Evolutionary conservation across 35 echinoderm and acorn worm genomes (phyloP).

Genomic region (Ptychodera flava): DNA sequence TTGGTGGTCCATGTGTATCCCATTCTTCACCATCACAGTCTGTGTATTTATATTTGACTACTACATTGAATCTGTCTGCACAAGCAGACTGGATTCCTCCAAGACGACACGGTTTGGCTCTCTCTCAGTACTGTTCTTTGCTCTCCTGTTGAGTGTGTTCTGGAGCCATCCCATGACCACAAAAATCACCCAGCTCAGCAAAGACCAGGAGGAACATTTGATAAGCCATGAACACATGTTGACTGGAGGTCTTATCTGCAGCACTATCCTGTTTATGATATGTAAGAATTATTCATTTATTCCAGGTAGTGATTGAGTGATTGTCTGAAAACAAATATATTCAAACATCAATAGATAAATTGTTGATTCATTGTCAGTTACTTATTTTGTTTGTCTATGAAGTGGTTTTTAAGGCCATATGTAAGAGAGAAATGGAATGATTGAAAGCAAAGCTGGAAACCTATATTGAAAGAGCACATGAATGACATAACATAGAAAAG

Average conservation of each 20-base stretch:
- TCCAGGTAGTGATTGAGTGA: not conserved
- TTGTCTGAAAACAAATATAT: not conserved
- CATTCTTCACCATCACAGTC: constrained; percentile 60
- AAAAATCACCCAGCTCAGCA: not conserved
- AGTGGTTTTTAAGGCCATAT: too few species aligned
- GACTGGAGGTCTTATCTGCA: constrained; percentile 81
- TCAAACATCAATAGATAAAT: not conserved
- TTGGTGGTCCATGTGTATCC: constrained; percentile 63
- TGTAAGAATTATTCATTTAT: constrained; percentile 45
- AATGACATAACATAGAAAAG: too few species aligned
- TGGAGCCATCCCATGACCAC: constrained; percentile 20
- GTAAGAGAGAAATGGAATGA: too few species aligned
- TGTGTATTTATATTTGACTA: constrained; percentile 82
- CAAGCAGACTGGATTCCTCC: constrained; percentile 57
- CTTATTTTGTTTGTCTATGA: too few species aligned
- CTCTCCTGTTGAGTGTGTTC: constrained; percentile 42
- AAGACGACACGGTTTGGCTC: constrained; percentile 69
- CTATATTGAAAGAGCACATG: too few species aligned
- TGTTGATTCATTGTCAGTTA: not conserved
- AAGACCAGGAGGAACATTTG: not conserved
- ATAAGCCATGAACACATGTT: constrained; percentile 52
- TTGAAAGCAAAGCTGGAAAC: too few species aligned
- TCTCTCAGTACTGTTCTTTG: constrained; percentile 44
- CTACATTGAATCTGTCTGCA: constrained; percentile 78
- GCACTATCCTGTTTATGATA: constrained; percentile 67